phyloP scores from a whole-genome alignment of 2,113 vertebrate species.

The Tupaia tana region DNA sequence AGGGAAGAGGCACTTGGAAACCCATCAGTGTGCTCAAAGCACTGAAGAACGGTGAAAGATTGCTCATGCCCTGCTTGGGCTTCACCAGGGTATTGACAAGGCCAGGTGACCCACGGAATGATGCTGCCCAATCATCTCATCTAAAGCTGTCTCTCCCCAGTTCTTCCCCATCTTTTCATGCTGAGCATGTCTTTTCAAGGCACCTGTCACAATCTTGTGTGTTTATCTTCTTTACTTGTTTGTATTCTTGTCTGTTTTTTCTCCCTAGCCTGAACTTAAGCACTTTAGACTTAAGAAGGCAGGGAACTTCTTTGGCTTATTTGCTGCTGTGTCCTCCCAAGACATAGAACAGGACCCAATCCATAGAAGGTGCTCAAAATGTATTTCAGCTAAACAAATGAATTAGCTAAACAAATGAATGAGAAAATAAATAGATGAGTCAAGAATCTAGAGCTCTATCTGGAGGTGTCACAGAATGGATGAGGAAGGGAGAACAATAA shows the following conservation, averaged over 20 bases:
- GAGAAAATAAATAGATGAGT: not conserved
- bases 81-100: fast-evolving
- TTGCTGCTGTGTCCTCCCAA: not conserved
- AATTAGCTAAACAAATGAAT: not conserved
- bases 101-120: not conserved
- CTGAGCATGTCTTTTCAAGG: not conserved
- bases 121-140: fast-evolving
- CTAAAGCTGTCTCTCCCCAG: not conserved
- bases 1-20: not conserved
- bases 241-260: not conserved
- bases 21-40: not conserved
- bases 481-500: too few species aligned
- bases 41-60: not conserved
- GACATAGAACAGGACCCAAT: not conserved
- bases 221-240: not conserved
- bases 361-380: not conserved
- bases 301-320: not conserved
- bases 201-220: not conserved
- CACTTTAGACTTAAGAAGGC: not conserved
- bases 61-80: not conserved
- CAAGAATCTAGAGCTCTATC: not conserved
- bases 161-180: not conserved
- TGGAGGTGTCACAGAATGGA: not conserved
- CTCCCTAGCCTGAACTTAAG: not conserved
- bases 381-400: not conserved